Conservation (phyloP, 2,888 invertebrate genomes). For the Zaprionus bogoriensis region DNA sequence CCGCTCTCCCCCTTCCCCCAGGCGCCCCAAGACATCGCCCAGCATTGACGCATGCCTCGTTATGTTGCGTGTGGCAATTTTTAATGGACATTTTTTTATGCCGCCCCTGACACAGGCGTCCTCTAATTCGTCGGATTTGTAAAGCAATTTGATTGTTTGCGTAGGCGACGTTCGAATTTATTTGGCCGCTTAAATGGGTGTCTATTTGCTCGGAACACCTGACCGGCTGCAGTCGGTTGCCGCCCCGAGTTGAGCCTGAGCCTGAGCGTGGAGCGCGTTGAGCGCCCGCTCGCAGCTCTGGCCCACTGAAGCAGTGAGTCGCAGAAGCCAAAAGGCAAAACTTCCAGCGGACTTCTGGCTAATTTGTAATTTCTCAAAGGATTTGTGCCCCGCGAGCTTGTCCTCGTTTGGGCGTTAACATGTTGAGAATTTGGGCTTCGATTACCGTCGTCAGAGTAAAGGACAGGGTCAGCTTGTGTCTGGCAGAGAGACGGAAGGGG, state of each 20-base stretch:
- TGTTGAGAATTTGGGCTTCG: slow-evolving; percentile 46
- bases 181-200: slow-evolving; percentile 8
- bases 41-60: slow-evolving; percentile 50
- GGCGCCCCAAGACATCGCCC: slow-evolving; percentile 10
- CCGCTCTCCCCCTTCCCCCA: not conserved
- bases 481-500: no score
- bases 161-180: slow-evolving; percentile 25
- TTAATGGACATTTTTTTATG: slow-evolving; percentile 35
- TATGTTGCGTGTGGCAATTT: slow-evolving; percentile 48
- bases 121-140: slow-evolving; percentile 50
- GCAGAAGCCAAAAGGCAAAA: slow-evolving; percentile 11
- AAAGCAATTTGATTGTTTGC: slow-evolving; percentile 54
- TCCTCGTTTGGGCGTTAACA: slow-evolving; percentile 45
- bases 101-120: not conserved
- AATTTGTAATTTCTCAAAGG: slow-evolving; percentile 71
- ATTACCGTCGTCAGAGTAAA: slow-evolving; percentile 42
- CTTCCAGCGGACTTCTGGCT: slow-evolving; percentile 20
- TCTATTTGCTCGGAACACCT: not conserved
- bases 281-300: no score
- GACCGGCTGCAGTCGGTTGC: not conserved
- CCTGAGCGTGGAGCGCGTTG: no score
- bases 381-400: slow-evolving; percentile 53
- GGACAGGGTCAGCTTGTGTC: slow-evolving; percentile 21
- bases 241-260: no score
- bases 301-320: not conserved